Conservation (phyloP, 2,797 vertebrate genomes). For the Perodicticus potto region DNA sequence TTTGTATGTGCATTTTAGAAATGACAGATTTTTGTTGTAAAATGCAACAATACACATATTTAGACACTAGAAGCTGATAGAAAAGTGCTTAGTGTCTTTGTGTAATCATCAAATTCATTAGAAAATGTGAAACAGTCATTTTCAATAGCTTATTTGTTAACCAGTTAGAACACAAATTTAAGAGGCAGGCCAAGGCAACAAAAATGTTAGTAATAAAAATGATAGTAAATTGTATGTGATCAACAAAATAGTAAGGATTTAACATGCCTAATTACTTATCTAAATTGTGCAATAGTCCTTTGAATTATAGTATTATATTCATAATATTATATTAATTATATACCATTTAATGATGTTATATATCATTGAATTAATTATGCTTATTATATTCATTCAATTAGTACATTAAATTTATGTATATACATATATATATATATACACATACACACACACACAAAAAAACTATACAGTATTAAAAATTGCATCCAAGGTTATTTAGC, state of each 20-base stretch:
- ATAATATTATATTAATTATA: not conserved
- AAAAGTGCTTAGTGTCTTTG: not conserved
- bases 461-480: not conserved
- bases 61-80: not conserved
- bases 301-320: not conserved
- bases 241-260: not conserved
- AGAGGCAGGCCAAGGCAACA: not conserved
- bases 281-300: not conserved
- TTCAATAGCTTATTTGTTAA: not conserved
- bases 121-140: not conserved
- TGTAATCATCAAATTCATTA: not conserved
- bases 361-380: not conserved
- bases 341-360: not conserved
- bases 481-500: not conserved
- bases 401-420: not conserved
- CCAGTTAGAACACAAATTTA: constrained; percentile 15
- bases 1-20: not conserved
- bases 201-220: not conserved
- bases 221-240: not conserved
- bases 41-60: not conserved
- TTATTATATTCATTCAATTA: not conserved
- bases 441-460: not conserved
- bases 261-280: not conserved
- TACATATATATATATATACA: too few relatives aligned
- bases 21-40: not conserved